Evolutionary conservation across 92 coral and sea anemone genomes (phyloP), one percentile per base, ranked within the genome.

Genomic region (Isaurus tuberculatus): DNA sequence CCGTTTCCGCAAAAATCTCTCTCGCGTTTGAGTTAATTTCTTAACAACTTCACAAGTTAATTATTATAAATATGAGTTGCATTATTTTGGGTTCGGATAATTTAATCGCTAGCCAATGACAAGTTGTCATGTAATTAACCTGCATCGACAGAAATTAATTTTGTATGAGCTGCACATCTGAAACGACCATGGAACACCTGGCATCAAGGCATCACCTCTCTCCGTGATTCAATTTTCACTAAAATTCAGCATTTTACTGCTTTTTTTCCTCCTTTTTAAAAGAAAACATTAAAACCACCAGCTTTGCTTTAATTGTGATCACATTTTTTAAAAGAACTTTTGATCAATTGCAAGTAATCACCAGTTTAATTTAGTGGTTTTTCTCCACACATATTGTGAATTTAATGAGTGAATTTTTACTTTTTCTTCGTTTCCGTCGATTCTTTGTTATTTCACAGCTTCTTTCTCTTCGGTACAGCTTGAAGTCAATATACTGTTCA

Each of bases 161-260:
- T 91, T 94, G 90, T 87, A 94, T 94, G 88, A 85, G 91, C 98
- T 94, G 98, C 90, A 91, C 98, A 94, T 94, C 92, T 94, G 98
- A 94, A 89, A 91, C 87, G 91, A 87, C 88, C 85, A 58, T 51
- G 43, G 36, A 87, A 61, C 98, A 94, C 94, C 98, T 94, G 98
- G 81, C 73, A 28, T 40, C 5, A 26, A 33, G 17, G 7, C 43
- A 46, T 13, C 25, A 9, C 13, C 58, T 58, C 70, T 33, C 53
- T 32, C 20, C 15, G n/a, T 77, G 82, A 30, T 77, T 77, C 49
- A 65, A 31, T 58, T 40, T 16, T 31, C n/a, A 34, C 70, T 15
- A n/a, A 34, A 51, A 77, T 51, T 55, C 70, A 58, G 36, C 33
- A 22, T 19, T 55, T 19, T 55, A 55, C 4, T 22, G 7, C n/a